Base-by-base conservation (phyloP, 2,797 vertebrate genomes). In the Sebastes jordani region DNA sequence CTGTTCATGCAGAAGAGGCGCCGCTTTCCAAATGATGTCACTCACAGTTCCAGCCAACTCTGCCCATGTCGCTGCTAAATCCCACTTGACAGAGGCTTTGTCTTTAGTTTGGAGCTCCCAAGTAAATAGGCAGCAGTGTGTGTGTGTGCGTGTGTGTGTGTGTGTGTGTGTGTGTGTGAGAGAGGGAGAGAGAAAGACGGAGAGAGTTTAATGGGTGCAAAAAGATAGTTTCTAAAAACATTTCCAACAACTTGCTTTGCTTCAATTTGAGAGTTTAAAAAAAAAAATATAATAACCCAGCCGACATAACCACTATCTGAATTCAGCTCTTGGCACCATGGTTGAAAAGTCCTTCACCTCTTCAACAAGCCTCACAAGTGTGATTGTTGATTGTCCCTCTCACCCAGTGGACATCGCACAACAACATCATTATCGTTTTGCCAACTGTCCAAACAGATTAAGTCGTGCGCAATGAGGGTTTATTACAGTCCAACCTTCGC, bases 51-150 rank as follows among this genome's bases (percentile, higher is more conserved):
- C 74, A 66, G 90, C 90, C 90, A 90, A 83, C 72, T 85, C 84
- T 85, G 82, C 74, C 86, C 88, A 89, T 88, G 91, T 88, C 69
- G 23, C 80, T 77, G 87, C 76, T 90, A 92, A 94, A 92, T 88
- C 91, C 88, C 89, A 88, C 89, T 94, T 90, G 92, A 92, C 92
- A 92, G 89, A 81, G 68, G 85, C 83, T 92, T 92, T 92, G 87
- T 92, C 78, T 89, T 84, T 82, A 78, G 76, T 66, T 89, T 81
- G 77, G 81, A 71, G 83, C 76, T 80, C 79, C 78, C 78, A 55
- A 78, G 46, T 83, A 86, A 87, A 91, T 52, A 88, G 76, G 81
- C 30, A 86, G 42, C 52, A 72, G 54, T 82, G 75, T 86, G 63
- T 78, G 74, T 63, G 54, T 82, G 75, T 86, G 63, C 76, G 74